Base-by-base conservation (phyloP, 2,113 vertebrate genomes). In the Datnioides undecimradiatus region DNA sequence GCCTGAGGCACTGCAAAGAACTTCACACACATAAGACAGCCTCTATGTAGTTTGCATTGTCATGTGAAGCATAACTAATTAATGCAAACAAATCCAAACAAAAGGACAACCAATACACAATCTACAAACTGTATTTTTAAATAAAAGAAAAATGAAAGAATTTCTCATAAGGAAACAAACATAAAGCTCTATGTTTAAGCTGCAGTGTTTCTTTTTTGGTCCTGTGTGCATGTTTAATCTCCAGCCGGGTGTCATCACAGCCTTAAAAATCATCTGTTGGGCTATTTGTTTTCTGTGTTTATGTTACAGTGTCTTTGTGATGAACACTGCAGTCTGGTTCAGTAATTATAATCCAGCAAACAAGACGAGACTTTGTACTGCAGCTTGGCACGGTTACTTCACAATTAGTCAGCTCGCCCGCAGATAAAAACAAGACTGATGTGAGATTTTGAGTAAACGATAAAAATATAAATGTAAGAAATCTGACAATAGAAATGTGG, bases 1-100 rank as follows among this genome's bases (percentile, higher is more conserved):
- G 65, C 55, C 73, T 29, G 49, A 63, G 78, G 67, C 76, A 31
- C 2, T 57, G 63, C 43, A 71, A n/a, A n/a, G n/a, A n/a, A n/a
- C n/a, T n/a, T 45, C 52, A 46, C 27, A 40, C 21, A 46, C 45
- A n/a, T 0, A 21, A 7, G 14, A 40, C 48, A 48, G 51, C 5
- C 40, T 21, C 2, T 14, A 34, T 45, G 9, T 29, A 66, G 23
- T 40, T 73, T 63, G 29, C 40, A 45, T 21, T 8, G 6, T 41
- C 5, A 29, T 16, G 7, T 67, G 7, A 63, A 43, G 27, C 48
- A 68, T 36, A 45, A 72, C 40, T 62, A 54, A 73, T 45, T 29
- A 68, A 41, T 62, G 5, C 9, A 62, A 65, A 41, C 33, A 41
- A 14, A 67, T 40, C 19, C 2, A 25, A 16, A 51, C 21, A 6